Evolutionary conservation across 2,797 vertebrate species (phyloP), one percentile per base, ranked within the genome.

Genomic region (Serranus cabrilla): DNA sequence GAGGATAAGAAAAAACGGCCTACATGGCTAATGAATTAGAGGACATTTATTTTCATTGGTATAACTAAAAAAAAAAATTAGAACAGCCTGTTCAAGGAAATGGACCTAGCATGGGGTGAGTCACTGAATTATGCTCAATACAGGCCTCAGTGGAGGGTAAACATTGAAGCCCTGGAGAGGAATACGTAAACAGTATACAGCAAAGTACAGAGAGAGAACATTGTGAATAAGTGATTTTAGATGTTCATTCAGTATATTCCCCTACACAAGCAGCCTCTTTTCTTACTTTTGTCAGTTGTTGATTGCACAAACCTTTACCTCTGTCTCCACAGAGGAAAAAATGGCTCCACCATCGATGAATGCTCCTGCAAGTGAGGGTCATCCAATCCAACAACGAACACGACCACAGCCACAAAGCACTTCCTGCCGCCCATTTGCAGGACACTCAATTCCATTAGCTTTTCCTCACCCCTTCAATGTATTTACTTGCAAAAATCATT

Each of bases 371-470:
- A 63, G 7, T 23, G 6, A 27, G 66, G 80, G 88, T 87, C 80
- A 72, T 27, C 60, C 40, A 49, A 60, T 52, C 52, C 56, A 56
- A 80, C 66, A 81, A 67, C 31, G 45, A 71, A 70, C 59, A 72
- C 9, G 2, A 31, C 37, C 10, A 2, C 18, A 0, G 40, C 57
- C 46, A 74, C 78, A 77, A 78, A 86, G 64, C 71, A 43, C 47
- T 64, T 75, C 67, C 74, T 58, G 69, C 62, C 14, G 39, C 65
- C 82, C 51, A 65, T 87, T 82, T 71, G 54, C 85, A 60, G 82
- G 74, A 74, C 59, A 46, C 78, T 71, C 42, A 2, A 20, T 80
- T 74, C 83, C 75, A 88, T 92, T 87, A 90, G 80, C 83, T 88
- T 73, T 23, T 73, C 68, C 42, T 87, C 76, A 86, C 78, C 81